Conservation (phyloP, 2,113 vertebrate species). For the Serinus canaria region DNA sequence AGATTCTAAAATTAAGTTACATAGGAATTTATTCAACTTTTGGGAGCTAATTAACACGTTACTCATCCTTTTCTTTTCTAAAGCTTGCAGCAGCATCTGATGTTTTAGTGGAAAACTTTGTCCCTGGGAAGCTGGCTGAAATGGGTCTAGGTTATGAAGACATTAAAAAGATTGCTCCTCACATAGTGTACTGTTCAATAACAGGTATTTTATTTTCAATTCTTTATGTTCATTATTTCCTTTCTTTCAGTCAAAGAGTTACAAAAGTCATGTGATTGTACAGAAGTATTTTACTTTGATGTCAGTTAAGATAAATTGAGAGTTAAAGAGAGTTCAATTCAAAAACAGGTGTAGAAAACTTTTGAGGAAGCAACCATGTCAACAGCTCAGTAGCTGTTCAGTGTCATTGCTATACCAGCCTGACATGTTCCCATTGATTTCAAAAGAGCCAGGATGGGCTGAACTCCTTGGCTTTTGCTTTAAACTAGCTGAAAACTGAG, state of each 20-base stretch:
- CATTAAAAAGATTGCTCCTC: conserved; percentile 78
- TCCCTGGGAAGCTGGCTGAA: conserved; percentile 86
- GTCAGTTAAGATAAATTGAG: background rate
- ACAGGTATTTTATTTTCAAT: conserved; percentile 79
- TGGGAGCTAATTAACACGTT: conserved; percentile 7
- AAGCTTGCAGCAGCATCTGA: conserved; percentile 88
- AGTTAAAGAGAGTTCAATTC: background rate
- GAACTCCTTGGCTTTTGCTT: background rate
- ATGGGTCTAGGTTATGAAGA: conserved; percentile 88
- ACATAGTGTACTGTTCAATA: conserved; percentile 91
- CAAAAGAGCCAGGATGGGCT: background rate
- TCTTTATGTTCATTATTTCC: background rate
- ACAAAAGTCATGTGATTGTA: background rate
- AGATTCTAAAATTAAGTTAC: background rate
- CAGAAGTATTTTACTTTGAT: background rate
- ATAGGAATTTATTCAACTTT: background rate
- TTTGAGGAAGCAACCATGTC: background rate
- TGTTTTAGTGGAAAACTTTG: conserved; percentile 91
- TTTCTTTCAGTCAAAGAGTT: background rate
- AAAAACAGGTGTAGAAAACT: background rate
- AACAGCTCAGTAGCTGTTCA: background rate
- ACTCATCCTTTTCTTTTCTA: conserved; percentile 35
- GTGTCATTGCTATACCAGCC: background rate
- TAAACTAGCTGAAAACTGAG: background rate
- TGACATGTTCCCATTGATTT: background rate